Conservation (phyloP, 2,797 vertebrate genomes). For the Trichosurus vulpecula region DNA sequence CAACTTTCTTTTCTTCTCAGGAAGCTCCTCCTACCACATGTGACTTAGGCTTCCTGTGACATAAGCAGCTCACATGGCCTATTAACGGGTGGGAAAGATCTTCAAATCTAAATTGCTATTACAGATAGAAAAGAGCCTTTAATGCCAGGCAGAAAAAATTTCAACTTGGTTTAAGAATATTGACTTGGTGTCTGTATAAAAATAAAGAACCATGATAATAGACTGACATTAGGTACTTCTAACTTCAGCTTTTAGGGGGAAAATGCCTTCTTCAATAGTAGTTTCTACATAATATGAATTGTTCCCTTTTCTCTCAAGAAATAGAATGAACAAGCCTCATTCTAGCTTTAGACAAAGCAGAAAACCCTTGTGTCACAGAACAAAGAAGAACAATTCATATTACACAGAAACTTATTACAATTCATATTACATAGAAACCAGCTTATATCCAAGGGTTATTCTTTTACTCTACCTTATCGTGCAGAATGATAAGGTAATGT, state of each 20-base stretch:
- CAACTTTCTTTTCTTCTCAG: too few species aligned
- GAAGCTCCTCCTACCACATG: too few species aligned
- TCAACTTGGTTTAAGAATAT: neutral
- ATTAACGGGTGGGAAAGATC: too few species aligned
- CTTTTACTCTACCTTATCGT: neutral
- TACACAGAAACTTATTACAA: too few species aligned
- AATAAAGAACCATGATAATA: neutral
- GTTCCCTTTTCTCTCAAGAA: constrained; percentile 10
- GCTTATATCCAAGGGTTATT: neutral
- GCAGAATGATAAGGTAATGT: constrained; percentile 28
- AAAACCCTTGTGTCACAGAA: neutral
- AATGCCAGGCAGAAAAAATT: neutral
- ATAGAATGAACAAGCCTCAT: neutral
- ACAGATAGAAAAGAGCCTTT: neutral
- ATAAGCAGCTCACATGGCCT: too few species aligned
- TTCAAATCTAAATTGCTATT: too few species aligned
- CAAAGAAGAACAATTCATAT: constrained; percentile 4
- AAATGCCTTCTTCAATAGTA: neutral
- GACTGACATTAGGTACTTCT: neutral
- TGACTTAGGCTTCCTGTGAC: too few species aligned
- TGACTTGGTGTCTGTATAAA: neutral
- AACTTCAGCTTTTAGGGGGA: neutral
- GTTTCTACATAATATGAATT: constrained; percentile 36
- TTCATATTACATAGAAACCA: constrained; percentile 35
- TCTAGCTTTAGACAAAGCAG: neutral